phyloP scores from a whole-genome alignment of 2,888 invertebrate species.

The Hipparchia sbordonii region DNA sequence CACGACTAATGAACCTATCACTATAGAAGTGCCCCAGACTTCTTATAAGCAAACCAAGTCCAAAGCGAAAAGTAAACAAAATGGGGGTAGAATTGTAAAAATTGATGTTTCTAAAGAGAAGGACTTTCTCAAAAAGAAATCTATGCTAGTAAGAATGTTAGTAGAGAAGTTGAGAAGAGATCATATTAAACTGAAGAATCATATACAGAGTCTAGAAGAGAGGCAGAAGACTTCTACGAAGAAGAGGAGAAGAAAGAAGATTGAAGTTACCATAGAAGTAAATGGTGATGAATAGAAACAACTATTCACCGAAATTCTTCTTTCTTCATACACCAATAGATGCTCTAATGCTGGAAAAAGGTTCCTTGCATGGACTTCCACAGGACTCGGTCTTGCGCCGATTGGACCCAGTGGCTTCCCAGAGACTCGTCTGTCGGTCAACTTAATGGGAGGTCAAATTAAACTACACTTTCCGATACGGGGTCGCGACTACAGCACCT shows the following conservation, averaged over 20 bases:
- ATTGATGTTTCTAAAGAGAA: constrained; percentile 4
- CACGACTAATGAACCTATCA: background rate
- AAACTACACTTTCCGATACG: too few species aligned
- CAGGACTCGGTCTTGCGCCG: too few species aligned
- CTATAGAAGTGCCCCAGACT: background rate
- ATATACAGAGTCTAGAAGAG: constrained; percentile 14
- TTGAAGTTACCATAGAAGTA: background rate
- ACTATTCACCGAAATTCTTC: too few species aligned
- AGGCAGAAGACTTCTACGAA: background rate
- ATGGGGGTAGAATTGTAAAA: background rate
- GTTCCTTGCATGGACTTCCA: too few species aligned
- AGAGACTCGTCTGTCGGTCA: too few species aligned
- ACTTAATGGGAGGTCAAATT: too few species aligned
- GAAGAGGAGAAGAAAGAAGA: background rate
- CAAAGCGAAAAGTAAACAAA: background rate
- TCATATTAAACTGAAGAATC: constrained; percentile 11
- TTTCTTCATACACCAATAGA: too few species aligned
- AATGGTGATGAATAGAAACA: too few species aligned
- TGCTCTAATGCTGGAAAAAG: too few species aligned
- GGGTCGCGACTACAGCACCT: too few species aligned
- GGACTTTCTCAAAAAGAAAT: background rate
- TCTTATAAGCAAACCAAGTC: background rate
- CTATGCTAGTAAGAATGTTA: constrained; percentile 3
- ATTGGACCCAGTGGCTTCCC: too few species aligned
- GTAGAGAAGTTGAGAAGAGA: constrained; percentile 7